Conservation (phyloP, 2,113 vertebrate species). For the Dipodomys spectabilis region DNA sequence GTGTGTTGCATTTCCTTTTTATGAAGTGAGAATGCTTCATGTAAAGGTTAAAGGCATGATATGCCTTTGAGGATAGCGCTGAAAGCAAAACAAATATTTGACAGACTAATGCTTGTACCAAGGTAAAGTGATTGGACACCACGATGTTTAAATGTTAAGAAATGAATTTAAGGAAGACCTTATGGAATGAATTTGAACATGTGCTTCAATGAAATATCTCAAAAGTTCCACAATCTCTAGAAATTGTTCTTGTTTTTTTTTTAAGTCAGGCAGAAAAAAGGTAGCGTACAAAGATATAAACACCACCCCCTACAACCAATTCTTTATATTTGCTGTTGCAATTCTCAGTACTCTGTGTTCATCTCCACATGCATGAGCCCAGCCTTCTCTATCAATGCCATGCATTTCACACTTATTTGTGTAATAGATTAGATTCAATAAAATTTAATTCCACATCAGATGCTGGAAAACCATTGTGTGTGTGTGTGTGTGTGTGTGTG, state of each 20-base stretch:
- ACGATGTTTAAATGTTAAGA: background rate
- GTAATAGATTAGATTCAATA: slow-evolving; percentile 55
- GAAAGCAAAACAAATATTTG: slow-evolving; percentile 63
- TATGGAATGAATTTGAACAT: background rate
- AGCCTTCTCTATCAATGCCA: background rate
- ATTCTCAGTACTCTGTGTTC: background rate
- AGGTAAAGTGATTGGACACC: background rate
- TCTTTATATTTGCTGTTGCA: background rate
- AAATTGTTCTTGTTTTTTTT: background rate
- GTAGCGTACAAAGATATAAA: background rate
- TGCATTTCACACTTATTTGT: slow-evolving; percentile 36
- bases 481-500: too few species aligned
- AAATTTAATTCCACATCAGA: slow-evolving; percentile 56
- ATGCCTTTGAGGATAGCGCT: background rate
- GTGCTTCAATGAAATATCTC: background rate
- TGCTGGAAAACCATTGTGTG: slow-evolving; percentile 22
- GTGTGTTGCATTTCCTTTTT: slow-evolving; percentile 37
- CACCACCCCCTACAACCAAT: too few species aligned
- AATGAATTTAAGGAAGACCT: slow-evolving; percentile 8
- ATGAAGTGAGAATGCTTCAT: background rate
- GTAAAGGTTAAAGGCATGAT: slow-evolving; percentile 17
- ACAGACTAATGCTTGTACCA: background rate
- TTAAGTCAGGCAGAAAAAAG: background rate
- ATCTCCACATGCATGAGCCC: background rate
- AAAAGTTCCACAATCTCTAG: background rate